These are phyloP conservation scores for Diarsia mendica DNA, from an alignment of 2,888 invertebrate genomes.

Conservation along the genomic window DNA sequence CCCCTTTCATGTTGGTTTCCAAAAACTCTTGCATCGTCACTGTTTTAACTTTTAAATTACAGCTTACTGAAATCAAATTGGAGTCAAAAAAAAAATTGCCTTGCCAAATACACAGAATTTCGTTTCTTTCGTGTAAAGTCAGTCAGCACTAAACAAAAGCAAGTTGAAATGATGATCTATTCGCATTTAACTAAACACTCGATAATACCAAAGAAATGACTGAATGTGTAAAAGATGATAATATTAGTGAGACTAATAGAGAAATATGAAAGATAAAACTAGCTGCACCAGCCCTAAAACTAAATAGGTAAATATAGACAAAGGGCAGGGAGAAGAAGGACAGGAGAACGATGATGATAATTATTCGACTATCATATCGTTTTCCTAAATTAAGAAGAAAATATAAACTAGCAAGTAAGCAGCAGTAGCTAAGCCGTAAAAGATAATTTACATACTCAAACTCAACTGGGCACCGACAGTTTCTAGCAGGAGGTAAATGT, in stretches of 20 bases:
- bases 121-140: background rate
- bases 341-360: background rate
- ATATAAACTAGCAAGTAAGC: background rate
- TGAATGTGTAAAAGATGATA: too few species aligned
- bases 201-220: background rate
- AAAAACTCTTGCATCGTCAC: conserved; percentile 1
- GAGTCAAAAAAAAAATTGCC: background rate
- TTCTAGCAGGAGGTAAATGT: background rate
- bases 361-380: background rate
- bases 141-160: background rate
- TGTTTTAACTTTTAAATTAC: background rate
- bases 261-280: too few species aligned
- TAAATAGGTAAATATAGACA: too few species aligned
- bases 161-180: background rate
- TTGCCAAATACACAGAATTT: too few species aligned
- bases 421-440: background rate
- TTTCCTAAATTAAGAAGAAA: background rate
- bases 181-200: background rate
- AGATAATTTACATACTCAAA: background rate
- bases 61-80: background rate
- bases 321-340: too few species aligned
- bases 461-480: background rate
- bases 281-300: too few species aligned
- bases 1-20: background rate
- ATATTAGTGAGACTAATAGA: too few species aligned